Evolutionary conservation across 2,888 invertebrate species (phyloP).

Genomic region (Chrysotoxum bicinctum): DNA sequence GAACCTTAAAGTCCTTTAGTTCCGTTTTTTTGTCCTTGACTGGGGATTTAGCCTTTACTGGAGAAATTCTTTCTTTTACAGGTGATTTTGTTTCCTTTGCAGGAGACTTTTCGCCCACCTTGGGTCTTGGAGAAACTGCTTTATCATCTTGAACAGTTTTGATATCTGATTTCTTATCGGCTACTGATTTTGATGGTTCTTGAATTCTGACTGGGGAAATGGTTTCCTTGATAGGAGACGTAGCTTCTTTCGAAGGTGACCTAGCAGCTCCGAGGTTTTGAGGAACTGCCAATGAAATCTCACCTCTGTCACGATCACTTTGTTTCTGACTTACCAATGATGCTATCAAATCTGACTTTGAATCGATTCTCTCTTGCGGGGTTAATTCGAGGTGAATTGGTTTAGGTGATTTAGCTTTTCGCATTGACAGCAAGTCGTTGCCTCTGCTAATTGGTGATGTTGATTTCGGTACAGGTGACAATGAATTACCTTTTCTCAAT

Average conservation of each 20-base stretch:
- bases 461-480: slow-evolving; percentile 58
- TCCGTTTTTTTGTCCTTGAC: background rate
- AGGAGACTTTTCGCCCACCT: background rate
- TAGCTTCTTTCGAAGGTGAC: background rate
- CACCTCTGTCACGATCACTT: slow-evolving; percentile 45
- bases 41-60: background rate
- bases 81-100: background rate
- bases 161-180: background rate
- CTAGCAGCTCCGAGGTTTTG: background rate
- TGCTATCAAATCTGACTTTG: slow-evolving; percentile 56
- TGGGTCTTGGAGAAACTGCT: background rate
- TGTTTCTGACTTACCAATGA: slow-evolving; percentile 56
- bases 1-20: background rate
- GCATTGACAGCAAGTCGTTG: slow-evolving; percentile 58
- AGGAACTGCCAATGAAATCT: slow-evolving; percentile 35
- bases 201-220: background rate
- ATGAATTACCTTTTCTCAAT: slow-evolving; percentile 67
- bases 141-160: background rate
- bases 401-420: slow-evolving; percentile 65
- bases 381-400: slow-evolving; percentile 64
- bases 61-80: background rate
- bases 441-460: slow-evolving; percentile 24
- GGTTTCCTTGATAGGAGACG: background rate
- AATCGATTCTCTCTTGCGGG: slow-evolving; percentile 61
- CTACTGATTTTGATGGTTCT: background rate